A percentile compares a stretch with the other conserved stretches of the same genome.
Conservation (phyloP, 2,888 invertebrate genomes). For the Diloba caeruleocephala region DNA sequence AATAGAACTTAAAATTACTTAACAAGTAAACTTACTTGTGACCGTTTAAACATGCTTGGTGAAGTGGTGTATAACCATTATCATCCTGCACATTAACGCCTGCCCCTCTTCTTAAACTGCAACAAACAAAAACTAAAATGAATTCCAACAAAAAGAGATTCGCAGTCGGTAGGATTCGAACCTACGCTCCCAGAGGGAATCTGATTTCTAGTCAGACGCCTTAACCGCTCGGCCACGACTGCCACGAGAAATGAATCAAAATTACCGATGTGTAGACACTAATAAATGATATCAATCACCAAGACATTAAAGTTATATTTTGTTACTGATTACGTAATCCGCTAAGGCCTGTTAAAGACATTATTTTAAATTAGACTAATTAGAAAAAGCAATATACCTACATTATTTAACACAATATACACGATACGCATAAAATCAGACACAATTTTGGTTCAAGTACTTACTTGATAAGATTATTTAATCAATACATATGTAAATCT, state of each 20-base stretch:
- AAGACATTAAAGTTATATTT: background rate
- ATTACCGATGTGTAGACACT: constrained; percentile 38
- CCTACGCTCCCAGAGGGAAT: constrained; percentile 97
- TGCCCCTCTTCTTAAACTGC: constrained; percentile 95
- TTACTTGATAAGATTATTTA: constrained; percentile 1
- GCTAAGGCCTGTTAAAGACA: too few species aligned
- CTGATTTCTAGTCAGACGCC: constrained; percentile 97
- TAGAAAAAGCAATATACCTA: too few species aligned
- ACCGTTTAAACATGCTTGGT: constrained; percentile 97
- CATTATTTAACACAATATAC: too few species aligned
- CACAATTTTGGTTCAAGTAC: too few species aligned
- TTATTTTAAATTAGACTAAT: too few species aligned
- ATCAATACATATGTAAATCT: constrained; percentile 3
- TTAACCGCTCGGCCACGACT: constrained; percentile 96
- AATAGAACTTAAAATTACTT: too few species aligned
- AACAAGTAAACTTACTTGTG: constrained; percentile 92
- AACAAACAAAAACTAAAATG: constrained; percentile 64
- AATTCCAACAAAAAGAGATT: constrained; percentile 58
- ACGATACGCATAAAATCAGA: too few species aligned
- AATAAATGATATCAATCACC: background rate
- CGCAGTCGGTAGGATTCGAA: constrained; percentile 97
- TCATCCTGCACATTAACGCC: constrained; percentile 98
- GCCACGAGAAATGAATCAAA: constrained; percentile 68
- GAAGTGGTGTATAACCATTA: constrained; percentile 97
- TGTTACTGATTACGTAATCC: too few species aligned